Base-by-base conservation (phyloP, 2,888 invertebrate genomes). In the Synergus laeviventris region DNA sequence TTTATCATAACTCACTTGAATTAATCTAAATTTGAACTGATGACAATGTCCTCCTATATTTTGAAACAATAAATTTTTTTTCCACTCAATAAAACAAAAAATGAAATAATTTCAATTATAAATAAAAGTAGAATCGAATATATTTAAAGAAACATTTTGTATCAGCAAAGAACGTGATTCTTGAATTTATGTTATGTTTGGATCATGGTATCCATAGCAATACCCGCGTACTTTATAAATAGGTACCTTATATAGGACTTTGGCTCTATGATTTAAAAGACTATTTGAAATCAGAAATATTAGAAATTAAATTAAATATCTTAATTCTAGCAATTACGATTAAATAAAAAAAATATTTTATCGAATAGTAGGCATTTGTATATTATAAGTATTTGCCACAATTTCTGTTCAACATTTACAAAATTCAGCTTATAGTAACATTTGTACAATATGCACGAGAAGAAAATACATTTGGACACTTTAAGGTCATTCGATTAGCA, bases 361-460 rank as follows among this genome's bases (percentile, higher is more conserved):
- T 64, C 14, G 8, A 64, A 64, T 64, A 64, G 18, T 64, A 42
- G 42, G 42, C 42, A 64, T 36, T 64, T 64, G 7, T 64, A 39
- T 64, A 64, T 64, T 64, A 21, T 64, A 64, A 64, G 39, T 39
- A 64, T 11, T 64, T 64, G 21, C 64, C 64, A 64, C 64, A 42
- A 12, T 64, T 39, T 64, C 18, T 64, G n/a, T 18, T 18, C 64
- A 64, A 64, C 39, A 64, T 64, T 64, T 64, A 64, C 39, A 64
- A 21, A 64, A 64, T 64, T 64, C 39, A 64, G 61, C 61, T 62
- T 61, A 36, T 61, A 61, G n/a, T 61, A 61, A 61, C 60, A 61
- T 61, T 62, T 62, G 61, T 62, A 62, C 61, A 62, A 61, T 39
- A 9, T 62, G 61, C 61, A 62, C 61, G 38, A 62, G 38, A 45